Percentiles rank a stretch among this genome's conserved stretches.
phyloP scores from a whole-genome alignment of 2,888 invertebrate species.

The Pomacea canaliculata region DNA sequence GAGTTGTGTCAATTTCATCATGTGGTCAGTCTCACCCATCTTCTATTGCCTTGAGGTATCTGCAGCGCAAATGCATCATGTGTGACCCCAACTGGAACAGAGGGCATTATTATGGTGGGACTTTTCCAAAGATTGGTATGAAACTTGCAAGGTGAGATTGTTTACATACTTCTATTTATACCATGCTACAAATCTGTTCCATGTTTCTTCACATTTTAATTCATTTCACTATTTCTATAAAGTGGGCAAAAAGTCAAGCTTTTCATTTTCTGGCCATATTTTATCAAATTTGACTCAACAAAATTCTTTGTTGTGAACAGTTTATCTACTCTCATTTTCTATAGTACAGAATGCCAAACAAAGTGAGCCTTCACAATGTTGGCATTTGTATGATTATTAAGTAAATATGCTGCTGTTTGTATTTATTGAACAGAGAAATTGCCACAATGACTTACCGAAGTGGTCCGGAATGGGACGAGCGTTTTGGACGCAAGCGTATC shows the following conservation, averaged over 20 bases:
- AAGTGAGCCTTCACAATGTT: no score
- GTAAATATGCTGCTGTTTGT: no score
- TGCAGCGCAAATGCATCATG: conserved; percentile 69
- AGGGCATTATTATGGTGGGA: conserved; percentile 65
- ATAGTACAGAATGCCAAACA: no score
- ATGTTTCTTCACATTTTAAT: no score
- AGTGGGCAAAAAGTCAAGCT: no score
- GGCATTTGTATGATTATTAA: no score
- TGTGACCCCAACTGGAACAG: conserved; percentile 68
- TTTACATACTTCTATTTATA: neutral
- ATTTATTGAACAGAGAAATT: conserved; percentile 57
- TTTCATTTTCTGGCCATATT: no score
- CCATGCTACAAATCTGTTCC: no score
- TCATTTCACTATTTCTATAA: no score
- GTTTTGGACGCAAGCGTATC: conserved; percentile 64
- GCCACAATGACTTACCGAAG: conserved; percentile 68
- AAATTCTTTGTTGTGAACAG: no score
- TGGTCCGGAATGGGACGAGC: conserved; percentile 68
- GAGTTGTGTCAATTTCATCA: conserved; percentile 66
- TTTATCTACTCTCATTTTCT: no score
- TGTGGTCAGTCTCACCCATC: conserved; percentile 67
- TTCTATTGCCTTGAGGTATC: conserved; percentile 68
- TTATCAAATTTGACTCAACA: no score
- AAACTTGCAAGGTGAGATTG: conserved; percentile 64
- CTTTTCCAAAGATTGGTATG: conserved; percentile 67